phyloP scores from a whole-genome alignment of 2,797 vertebrate genomes.

The Crossoptilon crossoptilon region DNA sequence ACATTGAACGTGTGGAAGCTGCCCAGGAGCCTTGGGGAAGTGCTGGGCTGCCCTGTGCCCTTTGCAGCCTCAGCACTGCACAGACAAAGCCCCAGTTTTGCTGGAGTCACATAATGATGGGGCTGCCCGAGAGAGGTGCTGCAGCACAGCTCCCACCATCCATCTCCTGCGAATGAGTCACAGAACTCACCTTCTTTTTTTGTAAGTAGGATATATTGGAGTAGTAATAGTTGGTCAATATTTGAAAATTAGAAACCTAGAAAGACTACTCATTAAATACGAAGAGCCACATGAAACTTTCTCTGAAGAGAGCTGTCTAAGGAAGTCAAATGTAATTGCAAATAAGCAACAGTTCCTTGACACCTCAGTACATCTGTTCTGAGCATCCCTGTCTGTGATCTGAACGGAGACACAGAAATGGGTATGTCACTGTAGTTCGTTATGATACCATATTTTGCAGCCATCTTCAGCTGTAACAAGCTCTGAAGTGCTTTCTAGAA shows the following conservation, averaged over 20 bases:
- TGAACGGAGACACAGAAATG: not conserved
- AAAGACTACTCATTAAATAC: not conserved
- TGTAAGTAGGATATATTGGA: accelerated
- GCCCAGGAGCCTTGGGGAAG: not conserved
- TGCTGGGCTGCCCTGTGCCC: not conserved
- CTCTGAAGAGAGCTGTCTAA: not conserved
- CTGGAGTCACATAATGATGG: not conserved
- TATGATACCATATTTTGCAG: conserved; percentile 41
- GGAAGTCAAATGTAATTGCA: accelerated
- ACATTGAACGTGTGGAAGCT: accelerated
- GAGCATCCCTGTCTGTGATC: not conserved
- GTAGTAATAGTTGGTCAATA: not conserved
- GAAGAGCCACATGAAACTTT: not conserved
- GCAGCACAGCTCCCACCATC: not conserved
- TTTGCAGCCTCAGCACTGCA: accelerated
- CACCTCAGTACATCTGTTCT: not conserved
- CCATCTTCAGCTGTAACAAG: conserved; percentile 29
- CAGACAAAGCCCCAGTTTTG: not conserved
- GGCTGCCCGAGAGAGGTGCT: not conserved
- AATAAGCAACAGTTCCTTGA: not conserved
- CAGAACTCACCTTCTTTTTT: not conserved
- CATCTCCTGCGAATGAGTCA: not conserved
- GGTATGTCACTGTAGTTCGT: not conserved
- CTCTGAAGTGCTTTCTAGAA: conserved; percentile 58
- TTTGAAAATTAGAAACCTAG: not conserved